Conservation (phyloP, 1,140 invertebrate species). For the Drosophila elegans region DNA sequence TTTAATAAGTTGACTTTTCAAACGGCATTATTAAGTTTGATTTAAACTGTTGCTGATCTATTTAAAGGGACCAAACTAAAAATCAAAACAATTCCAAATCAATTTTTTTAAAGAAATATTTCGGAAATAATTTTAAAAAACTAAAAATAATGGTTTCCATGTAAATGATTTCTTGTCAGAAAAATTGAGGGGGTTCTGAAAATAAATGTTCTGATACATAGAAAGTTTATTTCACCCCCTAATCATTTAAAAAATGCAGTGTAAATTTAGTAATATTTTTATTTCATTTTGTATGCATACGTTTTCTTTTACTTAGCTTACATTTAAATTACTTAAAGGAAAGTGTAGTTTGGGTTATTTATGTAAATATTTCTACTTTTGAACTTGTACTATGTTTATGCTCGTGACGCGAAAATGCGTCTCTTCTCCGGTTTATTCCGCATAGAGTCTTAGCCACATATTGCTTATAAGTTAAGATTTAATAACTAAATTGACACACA, state of each 20-base stretch:
- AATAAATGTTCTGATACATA: not conserved
- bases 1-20: too few species aligned
- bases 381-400: conserved; percentile 76
- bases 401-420: conserved; percentile 65
- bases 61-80: too few species aligned
- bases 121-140: too few species aligned
- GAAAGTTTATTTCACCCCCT: not conserved
- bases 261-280: conserved; percentile 26
- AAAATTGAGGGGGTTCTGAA: too few species aligned
- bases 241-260: not conserved
- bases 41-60: too few species aligned
- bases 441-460: conserved; percentile 47
- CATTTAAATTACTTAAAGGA: conserved; percentile 32
- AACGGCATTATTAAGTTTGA: too few species aligned
- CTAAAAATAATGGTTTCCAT: too few species aligned
- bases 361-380: conserved; percentile 75
- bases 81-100: too few species aligned
- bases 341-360: conserved; percentile 27
- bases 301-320: conserved; percentile 27
- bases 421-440: conserved; percentile 8
- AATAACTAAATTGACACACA: conserved; percentile 65
- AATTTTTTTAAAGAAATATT: too few species aligned
- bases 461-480: conserved; percentile 51
- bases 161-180: too few species aligned
- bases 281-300: conserved; percentile 33